phyloP scores from a whole-genome alignment of 2,888 invertebrate species.

The Thereva nobilitata region DNA sequence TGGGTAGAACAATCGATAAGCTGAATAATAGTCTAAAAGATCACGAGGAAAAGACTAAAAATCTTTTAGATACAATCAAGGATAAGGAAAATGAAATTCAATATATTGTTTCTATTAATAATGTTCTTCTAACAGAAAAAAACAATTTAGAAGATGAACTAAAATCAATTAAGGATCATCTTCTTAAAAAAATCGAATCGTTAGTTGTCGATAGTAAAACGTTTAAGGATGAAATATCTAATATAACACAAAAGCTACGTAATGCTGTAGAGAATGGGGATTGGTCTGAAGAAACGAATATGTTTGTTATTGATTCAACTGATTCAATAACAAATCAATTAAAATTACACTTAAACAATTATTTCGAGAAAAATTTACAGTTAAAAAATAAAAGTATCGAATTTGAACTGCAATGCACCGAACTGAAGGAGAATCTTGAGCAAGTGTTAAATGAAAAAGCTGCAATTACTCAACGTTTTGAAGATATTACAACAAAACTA shows the following conservation, averaged over 20 bases:
- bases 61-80: conserved; percentile 43
- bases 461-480: no score
- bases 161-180: conserved; percentile 2
- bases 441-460: no score
- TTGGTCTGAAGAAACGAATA: no score
- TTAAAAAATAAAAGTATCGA: no score
- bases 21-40: conserved; percentile 28
- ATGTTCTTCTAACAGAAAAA: conserved; percentile 16
- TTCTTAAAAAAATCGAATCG: neutral
- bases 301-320: no score
- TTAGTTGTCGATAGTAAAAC: neutral
- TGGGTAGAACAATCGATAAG: conserved; percentile 8
- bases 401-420: no score
- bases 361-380: no score
- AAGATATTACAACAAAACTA: no score
- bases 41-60: conserved; percentile 43
- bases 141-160: neutral
- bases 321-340: no score
- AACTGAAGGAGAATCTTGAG: no score
- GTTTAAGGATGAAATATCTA: neutral
- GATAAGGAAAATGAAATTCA: conserved; percentile 9
- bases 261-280: neutral
- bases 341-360: no score
- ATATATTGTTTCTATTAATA: neutral
- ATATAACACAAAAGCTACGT: neutral